Evolutionary conservation across 2,113 vertebrate genomes (phyloP), one percentile per base, ranked within the genome.

Genomic region (Microcebus murinus): DNA sequence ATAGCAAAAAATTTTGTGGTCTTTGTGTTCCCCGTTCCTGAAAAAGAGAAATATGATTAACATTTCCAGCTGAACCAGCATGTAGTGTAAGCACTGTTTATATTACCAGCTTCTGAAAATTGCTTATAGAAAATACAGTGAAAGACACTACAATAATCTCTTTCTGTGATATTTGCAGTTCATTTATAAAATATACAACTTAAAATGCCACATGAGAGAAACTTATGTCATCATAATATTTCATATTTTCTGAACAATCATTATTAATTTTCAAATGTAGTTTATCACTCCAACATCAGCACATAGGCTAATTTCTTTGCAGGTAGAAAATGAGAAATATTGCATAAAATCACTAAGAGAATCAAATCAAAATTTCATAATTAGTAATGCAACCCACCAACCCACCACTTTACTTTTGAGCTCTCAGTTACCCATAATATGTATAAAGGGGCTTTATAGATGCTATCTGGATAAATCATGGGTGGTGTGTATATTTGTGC

Each of bases 1-100:
- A 96, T 94, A 96, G 90, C 67, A 81, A 79, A 79, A 59, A 95
- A 98, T 92, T 74, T 83, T 87, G 57, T 97, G 95, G 70, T 96
- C 71, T 97, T 86, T 96, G 52, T 92, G 42, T 65, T 97, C 91
- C 63, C 1, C 4, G 61, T 90, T 98, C 91, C 45, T 68, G 20
- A 85, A 73, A 52, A 97, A 96, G 55, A 97, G 67, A 97, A 98
- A 90, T 94, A 93, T 27, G 83, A 95, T 97, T 95, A 93, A 82
- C 52, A 93, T 93, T 97, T 97, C 42, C 39, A 34, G 86, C 48
- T 97, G 87, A 95, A 67, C 29, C 71, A 96, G 77, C 55, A 96
- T 73, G 73, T 2, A 77, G 9, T 9, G 31, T 93, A 82, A 90
- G 82, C 73, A 93, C 34, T 7, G 1, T 95, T 90, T 81, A 89